phyloP scores from a whole-genome alignment of 2,113 vertebrate species.

The Tychaedon coryphoeus region DNA sequence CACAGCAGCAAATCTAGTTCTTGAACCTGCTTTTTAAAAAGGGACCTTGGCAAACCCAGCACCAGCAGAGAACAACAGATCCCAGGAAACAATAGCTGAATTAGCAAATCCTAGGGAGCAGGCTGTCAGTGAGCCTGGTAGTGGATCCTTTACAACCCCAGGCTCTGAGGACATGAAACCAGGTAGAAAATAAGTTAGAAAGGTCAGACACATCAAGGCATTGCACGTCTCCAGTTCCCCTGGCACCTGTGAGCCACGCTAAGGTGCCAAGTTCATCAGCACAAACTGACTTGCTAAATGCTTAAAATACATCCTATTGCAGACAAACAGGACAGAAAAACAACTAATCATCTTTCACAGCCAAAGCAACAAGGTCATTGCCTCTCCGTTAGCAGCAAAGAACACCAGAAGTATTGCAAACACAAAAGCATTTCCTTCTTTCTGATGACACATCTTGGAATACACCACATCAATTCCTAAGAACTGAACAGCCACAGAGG shows the following conservation, averaged over 20 bases:
- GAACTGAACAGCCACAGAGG: neutral
- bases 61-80: neutral
- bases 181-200: slow-evolving; percentile 26
- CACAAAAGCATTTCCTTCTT: neutral
- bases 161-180: neutral
- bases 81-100: neutral
- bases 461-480: neutral
- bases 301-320: slow-evolving; percentile 25
- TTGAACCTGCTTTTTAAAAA: neutral
- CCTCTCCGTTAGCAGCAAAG: neutral
- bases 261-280: neutral
- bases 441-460: neutral
- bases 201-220: slow-evolving; percentile 20
- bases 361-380: neutral
- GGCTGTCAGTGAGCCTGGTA: neutral
- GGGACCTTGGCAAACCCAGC: neutral
- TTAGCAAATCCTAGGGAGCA: neutral
- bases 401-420: neutral
- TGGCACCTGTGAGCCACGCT: neutral
- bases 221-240: neutral
- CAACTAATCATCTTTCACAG: neutral
- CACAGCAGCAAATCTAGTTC: neutral
- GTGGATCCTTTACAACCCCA: neutral
- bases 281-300: neutral
- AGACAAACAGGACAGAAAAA: neutral